These are phyloP conservation scores for Papilio protenor DNA, from an alignment of 2,888 invertebrate genomes.

Conservation along the genomic window DNA sequence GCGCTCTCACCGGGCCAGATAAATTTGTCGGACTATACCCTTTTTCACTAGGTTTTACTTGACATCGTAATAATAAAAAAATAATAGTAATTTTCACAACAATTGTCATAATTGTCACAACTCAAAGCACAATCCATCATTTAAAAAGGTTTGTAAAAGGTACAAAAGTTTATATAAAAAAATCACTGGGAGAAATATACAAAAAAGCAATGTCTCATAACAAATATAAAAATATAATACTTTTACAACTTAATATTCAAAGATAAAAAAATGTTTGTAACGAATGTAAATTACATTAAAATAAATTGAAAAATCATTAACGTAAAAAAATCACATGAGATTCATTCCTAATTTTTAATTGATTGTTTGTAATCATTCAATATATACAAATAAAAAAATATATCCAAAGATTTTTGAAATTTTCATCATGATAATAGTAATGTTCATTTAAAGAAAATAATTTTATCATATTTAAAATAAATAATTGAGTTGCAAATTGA, in stretches of 20 bases:
- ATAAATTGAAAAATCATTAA: background rate
- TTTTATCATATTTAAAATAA: background rate
- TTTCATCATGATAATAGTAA: background rate
- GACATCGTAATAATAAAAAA: background rate
- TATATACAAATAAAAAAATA: background rate
- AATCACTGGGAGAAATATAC: background rate
- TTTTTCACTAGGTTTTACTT: background rate
- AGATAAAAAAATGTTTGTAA: background rate
- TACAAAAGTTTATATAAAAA: constrained; percentile 1
- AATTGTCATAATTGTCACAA: background rate
- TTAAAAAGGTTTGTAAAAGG: background rate
- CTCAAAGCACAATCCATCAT: background rate
- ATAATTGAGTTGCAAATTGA: background rate
- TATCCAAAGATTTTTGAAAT: background rate
- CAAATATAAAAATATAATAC: background rate
- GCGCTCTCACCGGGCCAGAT: background rate
- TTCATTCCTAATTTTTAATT: background rate
- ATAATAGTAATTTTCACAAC: background rate
- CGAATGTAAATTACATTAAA: background rate
- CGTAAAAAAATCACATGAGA: background rate
- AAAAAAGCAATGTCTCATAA: background rate
- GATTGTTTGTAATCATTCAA: background rate
- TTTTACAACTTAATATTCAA: background rate
- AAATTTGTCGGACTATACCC: background rate
- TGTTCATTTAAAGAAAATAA: background rate